Evolutionary conservation across 2,888 invertebrate genomes (phyloP), one percentile per base, ranked within the genome.

Genomic region (Ennomos erosarius): DNA sequence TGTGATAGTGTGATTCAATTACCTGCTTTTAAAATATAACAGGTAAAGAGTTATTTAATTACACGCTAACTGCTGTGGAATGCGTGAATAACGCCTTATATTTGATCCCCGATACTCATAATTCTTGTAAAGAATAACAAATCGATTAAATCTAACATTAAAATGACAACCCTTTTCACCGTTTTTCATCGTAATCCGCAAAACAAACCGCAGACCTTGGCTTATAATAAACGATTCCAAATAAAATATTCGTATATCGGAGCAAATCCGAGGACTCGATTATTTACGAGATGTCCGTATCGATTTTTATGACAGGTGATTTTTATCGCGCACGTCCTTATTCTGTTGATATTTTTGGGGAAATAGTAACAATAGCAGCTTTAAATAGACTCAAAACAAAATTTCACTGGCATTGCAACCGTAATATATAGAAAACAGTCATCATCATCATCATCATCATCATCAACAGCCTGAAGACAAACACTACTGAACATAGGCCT

Each of bases 191-290:
- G 75, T 78, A 76, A 73, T 70, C 73, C 65, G 60, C 73, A 64
- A 80, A 85, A 82, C 81, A 83, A 85, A 87, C 87, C 88, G 68
- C 87, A 76, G 43, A 42, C 85, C 85, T 85, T 82, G 80, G 59
- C 38, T 55, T 64, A 64, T 74, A 74, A 77, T 71, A 55, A 72
- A 73, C 71, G 69, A 65, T 64, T 67, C 53, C 68, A 70, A 73
- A 75, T 75, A 73, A 74, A 67, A 62, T 67, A 68, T 70, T 69
- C 53, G 65, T 70, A 74, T 55, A 57, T 55, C 70, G 65, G 55
- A 69, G 65, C 71, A 67, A 76, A 76, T 76, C 73, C 69, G 68
- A 69, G 70, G 73, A 68, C 65, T 65, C 70, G 78, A 74, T 79
- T 84, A 82, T 85, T 85, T 86, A 85, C 75, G 81, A 78, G 60